phyloP scores from a whole-genome alignment of 2,113 vertebrate species.

The Balaenoptera acutorostrata region DNA sequence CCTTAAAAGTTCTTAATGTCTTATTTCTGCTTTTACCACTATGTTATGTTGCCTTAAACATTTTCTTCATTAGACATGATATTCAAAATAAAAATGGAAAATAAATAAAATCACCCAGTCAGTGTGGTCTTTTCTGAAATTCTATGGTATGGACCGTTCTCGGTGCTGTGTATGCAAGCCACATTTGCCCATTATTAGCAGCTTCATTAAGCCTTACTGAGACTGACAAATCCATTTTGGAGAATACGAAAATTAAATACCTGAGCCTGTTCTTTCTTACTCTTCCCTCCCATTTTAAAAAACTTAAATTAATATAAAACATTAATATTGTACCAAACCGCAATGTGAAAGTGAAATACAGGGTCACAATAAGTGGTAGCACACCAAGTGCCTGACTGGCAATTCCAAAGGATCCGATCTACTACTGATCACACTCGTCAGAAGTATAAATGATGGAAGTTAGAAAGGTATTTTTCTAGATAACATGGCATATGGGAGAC shows the following conservation, averaged over 20 bases:
- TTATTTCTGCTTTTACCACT: neutral
- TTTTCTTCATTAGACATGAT: neutral
- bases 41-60: neutral
- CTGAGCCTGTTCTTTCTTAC: neutral
- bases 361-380: neutral
- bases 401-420: neutral
- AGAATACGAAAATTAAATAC: neutral
- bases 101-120: neutral
- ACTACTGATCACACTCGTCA: neutral
- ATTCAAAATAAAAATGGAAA: neutral
- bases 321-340: neutral
- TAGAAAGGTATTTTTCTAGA: neutral
- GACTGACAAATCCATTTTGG: neutral
- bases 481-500: neutral
- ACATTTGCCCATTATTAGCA: neutral
- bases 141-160: neutral
- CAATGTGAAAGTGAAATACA: neutral
- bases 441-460: neutral
- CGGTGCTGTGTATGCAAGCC: accelerated
- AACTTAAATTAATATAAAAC: neutral
- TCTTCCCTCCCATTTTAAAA: neutral
- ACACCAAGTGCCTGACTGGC: neutral
- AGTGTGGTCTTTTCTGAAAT: neutral
- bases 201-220: neutral
- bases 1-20: neutral